Base-by-base conservation (phyloP, 2,888 invertebrate species). In the Xiphydria camelus region DNA sequence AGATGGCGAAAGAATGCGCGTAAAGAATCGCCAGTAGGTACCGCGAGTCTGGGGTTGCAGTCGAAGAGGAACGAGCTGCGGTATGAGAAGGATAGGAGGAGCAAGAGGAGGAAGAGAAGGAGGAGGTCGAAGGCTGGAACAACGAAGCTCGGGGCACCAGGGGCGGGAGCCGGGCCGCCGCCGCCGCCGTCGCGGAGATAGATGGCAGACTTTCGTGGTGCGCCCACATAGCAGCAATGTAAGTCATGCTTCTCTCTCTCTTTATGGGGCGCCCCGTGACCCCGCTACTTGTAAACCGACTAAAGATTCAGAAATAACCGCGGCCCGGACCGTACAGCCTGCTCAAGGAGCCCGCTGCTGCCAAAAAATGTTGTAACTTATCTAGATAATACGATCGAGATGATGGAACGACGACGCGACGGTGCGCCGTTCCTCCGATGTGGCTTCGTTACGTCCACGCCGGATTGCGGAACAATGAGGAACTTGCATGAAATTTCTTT, bases 201-300 rank as follows among this genome's bases (percentile, higher is more conserved):
- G 68, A 69, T 64, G 68, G 68, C 53, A 54, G 60, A 68, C 61
- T 68, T 64, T 64, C 56, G 65, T 49, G 59, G 55, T 58, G 64
- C 64, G 63, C 59, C 64, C 68, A 61, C 66, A 63, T 65, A 64
- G 64, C 70, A 64, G 67, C 66, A 63, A 70, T 68, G 68, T 70
- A 72, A 71, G 70, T 72, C 72, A 67, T 65, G 66, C 59, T 70
- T 70, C 68, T n/a, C n/a, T n/a, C n/a, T n/a, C n/a, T n/a, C n/a
- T 73, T 73, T 73, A 73, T 71, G 72, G 66, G 60, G 55, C 61
- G 63, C 56, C 71, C 65, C 61, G 54, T 67, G 71, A 70, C 70
- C 72, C 67, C 57, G 72, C 72, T 73, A 72, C 72, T 72, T 73
- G 72, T 70, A 68, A 71, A 72, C 63, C 65, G 67, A 64, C 71